Conservation (phyloP, 2,113 vertebrate genomes). For the Phrynosoma blainvillii region DNA sequence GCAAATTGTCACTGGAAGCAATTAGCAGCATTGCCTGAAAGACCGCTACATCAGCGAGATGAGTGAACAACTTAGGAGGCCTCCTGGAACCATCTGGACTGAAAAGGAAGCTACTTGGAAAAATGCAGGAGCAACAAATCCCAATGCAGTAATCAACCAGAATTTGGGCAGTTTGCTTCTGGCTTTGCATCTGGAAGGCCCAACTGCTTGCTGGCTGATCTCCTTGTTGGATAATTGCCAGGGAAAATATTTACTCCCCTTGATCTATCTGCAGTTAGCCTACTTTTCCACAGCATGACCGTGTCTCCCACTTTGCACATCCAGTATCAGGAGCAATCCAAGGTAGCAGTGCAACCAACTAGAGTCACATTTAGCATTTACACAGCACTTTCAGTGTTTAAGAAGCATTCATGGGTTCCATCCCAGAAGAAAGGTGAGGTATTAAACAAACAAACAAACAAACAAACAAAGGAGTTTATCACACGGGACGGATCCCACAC, state of each 20-base stretch:
- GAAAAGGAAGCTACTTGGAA: background rate
- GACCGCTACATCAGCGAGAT: background rate
- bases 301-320: background rate
- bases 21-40: conserved; percentile 11
- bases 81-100: background rate
- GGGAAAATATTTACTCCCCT: background rate
- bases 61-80: background rate
- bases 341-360: background rate
- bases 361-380: background rate
- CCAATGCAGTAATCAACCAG: background rate
- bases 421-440: background rate
- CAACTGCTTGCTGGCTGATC: too few species aligned
- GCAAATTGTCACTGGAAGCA: background rate
- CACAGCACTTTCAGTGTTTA: background rate
- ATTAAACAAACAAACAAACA: too few species aligned
- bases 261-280: background rate
- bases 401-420: background rate
- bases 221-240: background rate
- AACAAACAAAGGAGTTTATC: too few species aligned
- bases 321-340: background rate
- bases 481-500: too few species aligned
- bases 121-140: background rate
- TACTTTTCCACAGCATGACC: background rate
- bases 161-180: background rate
- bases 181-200: background rate